Conservation (phyloP, 2,888 invertebrate genomes). For the Endomychus coccineus region DNA sequence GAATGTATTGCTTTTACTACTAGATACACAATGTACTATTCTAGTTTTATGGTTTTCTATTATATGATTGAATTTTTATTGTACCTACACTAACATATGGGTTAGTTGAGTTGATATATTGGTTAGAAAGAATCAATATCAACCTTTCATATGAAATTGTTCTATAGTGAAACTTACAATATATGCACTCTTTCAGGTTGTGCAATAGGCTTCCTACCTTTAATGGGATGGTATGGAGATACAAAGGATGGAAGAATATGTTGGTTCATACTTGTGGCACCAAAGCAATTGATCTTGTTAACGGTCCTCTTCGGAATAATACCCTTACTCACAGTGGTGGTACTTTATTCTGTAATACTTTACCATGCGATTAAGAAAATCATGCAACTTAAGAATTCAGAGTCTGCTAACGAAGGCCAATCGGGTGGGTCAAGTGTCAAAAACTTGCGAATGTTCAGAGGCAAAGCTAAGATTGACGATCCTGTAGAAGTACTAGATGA, state of each 20-base stretch:
- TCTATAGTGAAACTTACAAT: neutral
- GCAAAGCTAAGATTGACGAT: constrained; percentile 21
- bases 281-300: constrained; percentile 48
- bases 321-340: constrained; percentile 44
- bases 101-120: neutral
- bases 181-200: constrained; percentile 43
- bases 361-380: constrained; percentile 47
- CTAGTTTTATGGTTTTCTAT: no score
- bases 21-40: no score
- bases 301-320: constrained; percentile 51
- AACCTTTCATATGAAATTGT: constrained; percentile 3
- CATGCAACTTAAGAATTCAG: constrained; percentile 27
- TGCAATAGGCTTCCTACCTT: constrained; percentile 53
- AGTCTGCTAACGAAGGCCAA: neutral
- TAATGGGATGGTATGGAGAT: constrained; percentile 51
- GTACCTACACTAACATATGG: constrained; percentile 2
- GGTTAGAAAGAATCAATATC: neutral
- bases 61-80: no score
- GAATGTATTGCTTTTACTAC: no score
- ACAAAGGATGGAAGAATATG: constrained; percentile 49
- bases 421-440: neutral
- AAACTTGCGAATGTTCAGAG: constrained; percentile 27
- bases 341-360: constrained; percentile 54
- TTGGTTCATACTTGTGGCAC: constrained; percentile 52
- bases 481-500: constrained; percentile 31